Conservation (phyloP, 2,888 invertebrate species). For the Heteropelma amictum region DNA sequence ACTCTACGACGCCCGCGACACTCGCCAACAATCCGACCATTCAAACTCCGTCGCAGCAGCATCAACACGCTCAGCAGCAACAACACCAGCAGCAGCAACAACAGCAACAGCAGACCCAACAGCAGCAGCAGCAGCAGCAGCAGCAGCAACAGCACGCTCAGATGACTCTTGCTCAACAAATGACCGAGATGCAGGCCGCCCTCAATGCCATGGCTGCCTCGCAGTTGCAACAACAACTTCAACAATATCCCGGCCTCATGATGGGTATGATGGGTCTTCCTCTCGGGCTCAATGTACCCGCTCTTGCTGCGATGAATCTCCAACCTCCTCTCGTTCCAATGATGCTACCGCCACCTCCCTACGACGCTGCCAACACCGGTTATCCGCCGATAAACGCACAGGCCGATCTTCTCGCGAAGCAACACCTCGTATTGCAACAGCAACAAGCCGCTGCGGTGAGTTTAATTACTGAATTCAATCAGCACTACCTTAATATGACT, state of each 20-base stretch:
- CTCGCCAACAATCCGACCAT: constrained; percentile 65
- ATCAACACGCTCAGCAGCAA: constrained; percentile 65
- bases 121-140: constrained; percentile 73
- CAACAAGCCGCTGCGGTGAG: constrained; percentile 75
- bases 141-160: constrained; percentile 76
- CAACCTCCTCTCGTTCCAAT: constrained; percentile 94
- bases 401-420: constrained; percentile 82
- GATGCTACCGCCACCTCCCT: constrained; percentile 91
- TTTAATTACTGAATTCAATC: constrained; percentile 50
- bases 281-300: constrained; percentile 87
- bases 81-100: constrained; percentile 77
- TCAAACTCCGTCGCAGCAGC: constrained; percentile 68
- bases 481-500: too few species aligned
- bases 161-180: constrained; percentile 84
- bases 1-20: constrained; percentile 75
- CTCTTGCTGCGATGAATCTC: constrained; percentile 95
- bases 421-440: constrained; percentile 84
- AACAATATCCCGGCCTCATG: constrained; percentile 94
- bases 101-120: constrained; percentile 78
- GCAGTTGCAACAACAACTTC: constrained; percentile 90
- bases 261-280: constrained; percentile 92
- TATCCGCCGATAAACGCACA: constrained; percentile 75
- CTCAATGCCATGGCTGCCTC: constrained; percentile 86
- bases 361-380: constrained; percentile 79
- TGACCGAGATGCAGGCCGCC: constrained; percentile 91